These are phyloP conservation scores for Bombus polaris DNA, from an alignment of 1,140 invertebrate genomes.

Conservation along the genomic window DNA sequence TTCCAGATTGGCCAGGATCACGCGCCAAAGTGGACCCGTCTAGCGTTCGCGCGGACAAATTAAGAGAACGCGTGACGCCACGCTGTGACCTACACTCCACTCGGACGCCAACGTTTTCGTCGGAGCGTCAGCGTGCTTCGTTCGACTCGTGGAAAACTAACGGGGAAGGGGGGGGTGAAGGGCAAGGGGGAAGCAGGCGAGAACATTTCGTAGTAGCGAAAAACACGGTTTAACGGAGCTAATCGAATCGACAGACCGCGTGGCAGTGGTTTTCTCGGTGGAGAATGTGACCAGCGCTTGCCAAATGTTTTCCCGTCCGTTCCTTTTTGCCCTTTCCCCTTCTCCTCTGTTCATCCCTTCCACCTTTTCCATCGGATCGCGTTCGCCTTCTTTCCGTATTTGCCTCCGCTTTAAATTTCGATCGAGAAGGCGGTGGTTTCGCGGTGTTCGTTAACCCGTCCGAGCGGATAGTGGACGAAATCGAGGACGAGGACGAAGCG, in stretches of 20 bases:
- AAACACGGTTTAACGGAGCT: not conserved
- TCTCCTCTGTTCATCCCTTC: not conserved
- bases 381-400: not conserved
- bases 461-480: not conserved
- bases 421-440: not conserved
- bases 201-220: not conserved
- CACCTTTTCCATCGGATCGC: too few relatives aligned
- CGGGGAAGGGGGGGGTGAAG: too few relatives aligned
- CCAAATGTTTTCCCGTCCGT: not conserved
- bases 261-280: constrained; percentile 10
- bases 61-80: not conserved
- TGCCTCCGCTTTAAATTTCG: too few relatives aligned
- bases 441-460: constrained; percentile 17
- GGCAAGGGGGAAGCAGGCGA: not conserved
- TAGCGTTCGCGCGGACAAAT: constrained; percentile 12
- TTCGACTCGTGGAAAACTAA: not conserved
- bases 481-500: constrained; percentile 16
- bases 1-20: not conserved
- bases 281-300: not conserved
- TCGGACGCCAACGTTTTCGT: not conserved
- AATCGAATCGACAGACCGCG: constrained; percentile 41
- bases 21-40: constrained; percentile 45
- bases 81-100: not conserved
- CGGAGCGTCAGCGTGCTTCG: not conserved
- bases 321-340: not conserved